Conservation (phyloP, 2,113 vertebrate species). For the Mustela lutreola region DNA sequence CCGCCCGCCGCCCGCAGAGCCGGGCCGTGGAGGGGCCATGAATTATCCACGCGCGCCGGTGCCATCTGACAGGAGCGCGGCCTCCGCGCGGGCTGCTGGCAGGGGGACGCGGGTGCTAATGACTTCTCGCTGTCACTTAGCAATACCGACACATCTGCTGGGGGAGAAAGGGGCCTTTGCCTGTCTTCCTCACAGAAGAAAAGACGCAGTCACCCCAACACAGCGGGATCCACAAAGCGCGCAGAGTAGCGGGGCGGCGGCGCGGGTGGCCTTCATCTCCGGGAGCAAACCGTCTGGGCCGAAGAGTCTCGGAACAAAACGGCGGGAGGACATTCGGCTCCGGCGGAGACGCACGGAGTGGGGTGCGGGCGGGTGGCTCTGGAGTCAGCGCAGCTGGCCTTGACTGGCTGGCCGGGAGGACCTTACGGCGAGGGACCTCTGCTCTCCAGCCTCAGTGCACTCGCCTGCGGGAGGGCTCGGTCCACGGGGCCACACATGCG, state of each 20-base stretch:
- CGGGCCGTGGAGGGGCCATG: not conserved
- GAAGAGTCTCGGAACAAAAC: not conserved
- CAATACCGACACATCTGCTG: not conserved
- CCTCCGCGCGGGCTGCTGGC: slow-evolving; percentile 33
- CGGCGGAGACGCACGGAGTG: rapidly evolving
- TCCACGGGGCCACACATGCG: rapidly evolving
- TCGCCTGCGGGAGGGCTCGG: not conserved
- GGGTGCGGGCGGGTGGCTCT: too few relatives aligned
- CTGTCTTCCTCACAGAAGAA: not conserved
- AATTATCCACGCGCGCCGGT: not conserved
- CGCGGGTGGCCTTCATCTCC: rapidly evolving
- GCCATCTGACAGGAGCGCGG: not conserved
- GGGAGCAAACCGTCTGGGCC: not conserved
- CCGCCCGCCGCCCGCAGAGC: rapidly evolving
- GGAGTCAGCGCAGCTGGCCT: rapidly evolving
- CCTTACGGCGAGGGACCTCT: rapidly evolving
- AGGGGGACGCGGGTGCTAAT: slow-evolving; percentile 48
- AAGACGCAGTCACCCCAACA: not conserved
- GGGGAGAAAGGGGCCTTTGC: not conserved
- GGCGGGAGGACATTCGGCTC: rapidly evolving
- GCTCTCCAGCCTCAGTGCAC: rapidly evolving
- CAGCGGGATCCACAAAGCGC: not conserved
- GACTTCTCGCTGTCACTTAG: slow-evolving; percentile 66
- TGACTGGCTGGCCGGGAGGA: rapidly evolving
- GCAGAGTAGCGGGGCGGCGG: not conserved